Evolutionary conservation across 2,888 invertebrate species (phyloP).

Genomic region (Graphium colonna): DNA sequence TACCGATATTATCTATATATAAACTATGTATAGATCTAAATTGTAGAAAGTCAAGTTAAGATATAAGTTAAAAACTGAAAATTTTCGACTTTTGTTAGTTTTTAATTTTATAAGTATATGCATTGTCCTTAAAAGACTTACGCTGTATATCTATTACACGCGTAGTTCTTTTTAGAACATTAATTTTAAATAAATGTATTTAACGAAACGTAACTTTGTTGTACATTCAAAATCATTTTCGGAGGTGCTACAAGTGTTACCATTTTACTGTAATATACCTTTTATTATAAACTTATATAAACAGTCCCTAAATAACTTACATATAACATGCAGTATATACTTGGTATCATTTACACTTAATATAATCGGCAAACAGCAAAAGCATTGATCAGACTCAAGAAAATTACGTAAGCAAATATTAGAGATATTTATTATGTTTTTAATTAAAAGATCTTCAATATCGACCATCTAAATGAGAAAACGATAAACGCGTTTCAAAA

Average conservation of each 20-base stretch:
- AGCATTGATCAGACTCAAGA: too few species aligned
- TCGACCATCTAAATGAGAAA: too few species aligned
- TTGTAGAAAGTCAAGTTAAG: constrained; percentile 1
- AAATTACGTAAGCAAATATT: too few species aligned
- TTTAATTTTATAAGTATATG: not conserved
- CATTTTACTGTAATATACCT: constrained; percentile 49
- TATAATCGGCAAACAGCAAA: too few species aligned
- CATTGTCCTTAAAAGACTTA: constrained; percentile 4
- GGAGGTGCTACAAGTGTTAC: constrained; percentile 69
- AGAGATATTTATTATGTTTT: too few species aligned
- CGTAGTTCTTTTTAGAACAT: constrained; percentile 7
- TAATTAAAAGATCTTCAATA: too few species aligned
- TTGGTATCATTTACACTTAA: not conserved
- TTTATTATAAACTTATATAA: constrained; percentile 43
- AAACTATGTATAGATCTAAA: not conserved
- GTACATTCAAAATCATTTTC: constrained; percentile 43
- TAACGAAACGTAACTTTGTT: constrained; percentile 32
- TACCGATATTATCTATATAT: not conserved
- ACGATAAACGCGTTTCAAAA: not conserved
- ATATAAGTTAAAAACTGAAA: too few species aligned
- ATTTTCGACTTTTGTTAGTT: not conserved
- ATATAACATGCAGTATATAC: not conserved
- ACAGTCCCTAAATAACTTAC: constrained; percentile 24
- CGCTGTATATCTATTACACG: not conserved
- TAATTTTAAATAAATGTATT: constrained; percentile 33